Conservation (phyloP, 1,140 invertebrate species). For the Drosophila tropicalis region DNA sequence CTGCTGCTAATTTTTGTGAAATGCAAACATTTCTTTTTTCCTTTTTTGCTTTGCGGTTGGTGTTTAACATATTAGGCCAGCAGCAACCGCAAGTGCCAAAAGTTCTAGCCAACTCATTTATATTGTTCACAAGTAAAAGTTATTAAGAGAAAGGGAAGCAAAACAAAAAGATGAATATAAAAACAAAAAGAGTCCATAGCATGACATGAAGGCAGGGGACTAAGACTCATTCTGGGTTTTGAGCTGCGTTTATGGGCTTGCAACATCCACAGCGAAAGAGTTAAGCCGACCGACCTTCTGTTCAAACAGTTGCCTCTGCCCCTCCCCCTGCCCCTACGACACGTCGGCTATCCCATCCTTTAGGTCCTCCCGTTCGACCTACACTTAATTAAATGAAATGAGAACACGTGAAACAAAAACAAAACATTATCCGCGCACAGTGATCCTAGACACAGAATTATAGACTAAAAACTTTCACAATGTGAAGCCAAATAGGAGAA, state of each 20-base stretch:
- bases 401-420: conserved; percentile 30
- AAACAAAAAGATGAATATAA: conserved; percentile 19
- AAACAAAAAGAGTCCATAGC: not conserved
- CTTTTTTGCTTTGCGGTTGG: conserved; percentile 10
- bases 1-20: conserved; percentile 6
- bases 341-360: no score
- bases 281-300: conserved; percentile 47
- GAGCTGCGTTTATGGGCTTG: conserved; percentile 25
- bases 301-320: conserved; percentile 1
- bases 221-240: conserved; percentile 14
- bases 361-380: conserved; percentile 24
- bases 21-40: conserved; percentile 1
- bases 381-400: conserved; percentile 73
- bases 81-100: conserved; percentile 68
- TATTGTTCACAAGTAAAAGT: conserved; percentile 52
- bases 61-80: conserved; percentile 48
- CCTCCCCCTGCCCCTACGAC: not conserved
- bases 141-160: conserved; percentile 28
- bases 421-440: conserved; percentile 27
- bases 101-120: conserved; percentile 66
- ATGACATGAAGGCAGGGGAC: not conserved
- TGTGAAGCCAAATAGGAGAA: no score
- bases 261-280: conserved; percentile 55
- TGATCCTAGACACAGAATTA: conserved; percentile 5
- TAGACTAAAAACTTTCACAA: not conserved